These are phyloP conservation scores for Apaloderma vittatum DNA, from an alignment of 2,113 vertebrate species.

Conservation along the genomic window DNA sequence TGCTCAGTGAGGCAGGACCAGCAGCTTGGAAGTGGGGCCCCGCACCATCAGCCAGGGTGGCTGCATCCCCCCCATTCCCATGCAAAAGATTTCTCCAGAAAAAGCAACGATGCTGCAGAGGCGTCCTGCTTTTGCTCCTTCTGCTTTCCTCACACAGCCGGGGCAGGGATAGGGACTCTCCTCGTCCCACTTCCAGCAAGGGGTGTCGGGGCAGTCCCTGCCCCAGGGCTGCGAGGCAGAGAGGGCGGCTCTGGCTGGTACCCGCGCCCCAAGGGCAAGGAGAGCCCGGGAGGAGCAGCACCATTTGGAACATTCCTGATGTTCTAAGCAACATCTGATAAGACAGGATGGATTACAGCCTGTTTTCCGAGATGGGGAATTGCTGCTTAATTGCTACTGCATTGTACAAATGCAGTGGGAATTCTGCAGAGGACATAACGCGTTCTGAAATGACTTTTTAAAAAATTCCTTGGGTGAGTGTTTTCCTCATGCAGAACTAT, in stretches of 20 bases:
- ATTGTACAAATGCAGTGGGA: neutral
- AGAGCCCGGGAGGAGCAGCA: neutral
- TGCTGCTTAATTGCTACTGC: slow-evolving; percentile 16
- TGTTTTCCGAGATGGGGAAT: neutral
- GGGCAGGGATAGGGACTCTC: neutral
- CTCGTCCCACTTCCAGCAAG: neutral
- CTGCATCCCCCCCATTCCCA: neutral
- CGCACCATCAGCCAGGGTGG: neutral
- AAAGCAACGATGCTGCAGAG: neutral
- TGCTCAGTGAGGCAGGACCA: neutral
- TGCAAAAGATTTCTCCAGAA: accelerated
- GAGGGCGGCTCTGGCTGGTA: neutral
- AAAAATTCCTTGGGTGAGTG: slow-evolving; percentile 6
- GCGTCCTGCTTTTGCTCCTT: neutral
- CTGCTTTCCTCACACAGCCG: accelerated
- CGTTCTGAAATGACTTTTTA: neutral
- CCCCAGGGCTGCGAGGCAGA: neutral
- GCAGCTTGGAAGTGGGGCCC: neutral
- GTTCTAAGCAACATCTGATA: slow-evolving; percentile 19
- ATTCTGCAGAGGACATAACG: neutral
- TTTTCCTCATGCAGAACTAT: neutral
- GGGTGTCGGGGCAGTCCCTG: neutral
- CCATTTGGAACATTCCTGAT: neutral
- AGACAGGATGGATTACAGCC: neutral
- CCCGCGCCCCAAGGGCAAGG: neutral